Percentiles rank a stretch among this genome's conserved stretches.
These are phyloP conservation scores for Lonchura striata DNA, from an alignment of 2,113 vertebrate genomes.

Conservation along the genomic window DNA sequence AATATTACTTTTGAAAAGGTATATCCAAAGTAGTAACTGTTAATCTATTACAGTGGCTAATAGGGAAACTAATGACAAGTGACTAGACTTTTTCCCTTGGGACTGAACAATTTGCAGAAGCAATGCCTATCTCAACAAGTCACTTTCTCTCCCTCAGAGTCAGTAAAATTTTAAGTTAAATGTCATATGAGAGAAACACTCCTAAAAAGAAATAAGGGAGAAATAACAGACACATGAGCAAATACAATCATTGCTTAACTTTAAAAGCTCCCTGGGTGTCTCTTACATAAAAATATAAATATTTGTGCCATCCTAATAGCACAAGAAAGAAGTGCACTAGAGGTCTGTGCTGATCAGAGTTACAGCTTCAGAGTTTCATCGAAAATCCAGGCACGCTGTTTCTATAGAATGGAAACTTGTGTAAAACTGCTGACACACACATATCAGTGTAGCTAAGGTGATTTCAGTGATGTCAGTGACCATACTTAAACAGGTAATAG, in stretches of 20 bases:
- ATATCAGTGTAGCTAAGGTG: not conserved
- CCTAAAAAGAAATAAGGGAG: not conserved
- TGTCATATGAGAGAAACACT: not conserved
- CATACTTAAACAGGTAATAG: not conserved
- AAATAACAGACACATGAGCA: not conserved
- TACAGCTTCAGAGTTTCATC: not conserved
- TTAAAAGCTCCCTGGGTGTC: not conserved
- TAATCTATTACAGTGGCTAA: not conserved
- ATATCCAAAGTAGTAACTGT: not conserved
- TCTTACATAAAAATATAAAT: not conserved
- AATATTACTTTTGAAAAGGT: not conserved
- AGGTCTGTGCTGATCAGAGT: not conserved
- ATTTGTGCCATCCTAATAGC: not conserved
- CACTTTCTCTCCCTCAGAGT: not conserved
- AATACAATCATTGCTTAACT: not conserved
- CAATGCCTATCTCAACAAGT: not conserved
- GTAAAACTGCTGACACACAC: not conserved
- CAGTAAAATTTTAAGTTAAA: not conserved
- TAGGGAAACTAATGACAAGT: conserved; percentile 4
- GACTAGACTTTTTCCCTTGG: not conserved
- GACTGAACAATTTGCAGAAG: conserved; percentile 8
- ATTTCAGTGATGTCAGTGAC: not conserved
- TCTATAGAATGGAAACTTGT: not conserved
- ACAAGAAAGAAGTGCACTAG: not conserved
- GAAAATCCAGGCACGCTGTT: not conserved